Evolutionary conservation across 2,113 vertebrate genomes (phyloP), one percentile per base, ranked within the genome.

Genomic region (Muntiacus muntjak): DNA sequence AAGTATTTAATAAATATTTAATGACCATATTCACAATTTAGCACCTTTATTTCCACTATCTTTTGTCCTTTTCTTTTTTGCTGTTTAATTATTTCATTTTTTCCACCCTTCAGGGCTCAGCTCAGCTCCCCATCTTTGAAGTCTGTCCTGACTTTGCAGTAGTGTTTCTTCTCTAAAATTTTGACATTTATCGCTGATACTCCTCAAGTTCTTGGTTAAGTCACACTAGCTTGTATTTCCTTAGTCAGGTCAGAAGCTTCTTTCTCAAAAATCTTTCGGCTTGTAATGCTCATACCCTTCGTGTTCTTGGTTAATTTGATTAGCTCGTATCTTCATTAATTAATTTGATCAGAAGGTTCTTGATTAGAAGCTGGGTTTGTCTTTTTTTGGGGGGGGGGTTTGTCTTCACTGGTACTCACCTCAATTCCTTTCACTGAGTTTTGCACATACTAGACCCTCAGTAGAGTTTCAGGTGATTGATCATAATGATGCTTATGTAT

Each of bases 1-100:
- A 67, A 23, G 10, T 92, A 90, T 81, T 96, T 84, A 94, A 93
- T 95, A 96, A 88, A 89, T 93, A 85, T 82, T 96, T 94, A 91
- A 93, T 91, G 79, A 52, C 64, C 47, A 76, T 91, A 45, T 87
- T 91, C 40, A 52, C 85, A 91, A 12, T 60, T 87, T 50, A 93
- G 54, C 19, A 94, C 26, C 54, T 93, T 94, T 74, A 64, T 91
- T 97, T 33, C 28, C 12, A 30, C 78, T 67, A 47, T 94, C n/a
- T 89, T 97, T 76, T 50, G 21, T 84, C 43, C 7, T 89, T 86
- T 95, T 81, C 30, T 93, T 89, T 82, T 26, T 23, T 3, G 74
- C 47, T 87, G 21, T 93, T 88, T 81, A 87, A 60, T 71, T 91
- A 47, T 85, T 95, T 91, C 60, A 64, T 94, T 17, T 36, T 92